Percentiles rank a stretch among this genome's conserved stretches.
Evolutionary conservation across 37 sponge, comb jelly and placozoan species (phyloP).

Genomic region (Diacarnus erythraeanus): DNA sequence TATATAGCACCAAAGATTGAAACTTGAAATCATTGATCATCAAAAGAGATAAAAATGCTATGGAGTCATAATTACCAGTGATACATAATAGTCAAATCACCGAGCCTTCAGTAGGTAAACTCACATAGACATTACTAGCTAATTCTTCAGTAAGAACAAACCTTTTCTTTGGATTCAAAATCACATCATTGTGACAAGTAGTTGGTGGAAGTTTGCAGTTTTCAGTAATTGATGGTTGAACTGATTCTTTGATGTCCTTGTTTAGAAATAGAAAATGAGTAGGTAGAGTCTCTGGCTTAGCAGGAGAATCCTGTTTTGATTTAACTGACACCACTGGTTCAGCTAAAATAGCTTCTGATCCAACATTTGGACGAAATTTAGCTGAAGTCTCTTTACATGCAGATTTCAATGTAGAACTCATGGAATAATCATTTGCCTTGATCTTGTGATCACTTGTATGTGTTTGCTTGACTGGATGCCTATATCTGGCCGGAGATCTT

Average conservation of each 20-base stretch:
- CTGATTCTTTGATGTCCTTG: not conserved
- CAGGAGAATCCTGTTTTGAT: not conserved
- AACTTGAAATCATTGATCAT: not conserved
- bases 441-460: too few relatives aligned
- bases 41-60: too few relatives aligned
- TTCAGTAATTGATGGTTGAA: not conserved
- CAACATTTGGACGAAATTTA: not conserved
- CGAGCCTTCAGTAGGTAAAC: not conserved
- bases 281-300: not conserved
- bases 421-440: too few relatives aligned
- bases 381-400: too few relatives aligned
- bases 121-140: not conserved
- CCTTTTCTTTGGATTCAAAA: too few relatives aligned
- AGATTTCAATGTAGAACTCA: too few relatives aligned
- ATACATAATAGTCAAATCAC: too few relatives aligned
- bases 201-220: not conserved
- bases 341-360: not conserved
- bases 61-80: too few relatives aligned
- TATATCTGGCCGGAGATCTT: too few relatives aligned
- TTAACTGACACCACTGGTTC: not conserved
- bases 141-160: not conserved
- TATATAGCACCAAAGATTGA: not conserved
- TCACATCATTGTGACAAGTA: not conserved
- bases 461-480: too few relatives aligned
- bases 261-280: slow-evolving; percentile 8